A percentile compares a stretch with the other conserved stretches of the same genome.
These are phyloP conservation scores for Dendrocincla fuliginosa DNA, from an alignment of 2,797 vertebrate genomes.

Conservation along the genomic window DNA sequence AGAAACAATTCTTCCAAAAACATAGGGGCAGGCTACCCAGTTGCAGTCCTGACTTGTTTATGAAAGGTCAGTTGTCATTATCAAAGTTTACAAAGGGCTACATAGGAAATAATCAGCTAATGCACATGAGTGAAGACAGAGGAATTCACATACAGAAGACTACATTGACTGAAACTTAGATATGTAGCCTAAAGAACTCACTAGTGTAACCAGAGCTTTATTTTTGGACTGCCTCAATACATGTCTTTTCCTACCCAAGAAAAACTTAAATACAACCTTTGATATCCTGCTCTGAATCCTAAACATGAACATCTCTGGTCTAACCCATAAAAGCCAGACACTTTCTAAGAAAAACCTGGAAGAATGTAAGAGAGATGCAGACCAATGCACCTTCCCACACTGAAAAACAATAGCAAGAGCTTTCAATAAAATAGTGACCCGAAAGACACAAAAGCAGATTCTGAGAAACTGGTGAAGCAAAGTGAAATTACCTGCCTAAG, in stretches of 20 bases:
- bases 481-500: neutral
- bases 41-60: neutral
- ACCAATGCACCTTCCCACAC: neutral
- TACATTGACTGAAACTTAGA: neutral
- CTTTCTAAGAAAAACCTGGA: neutral
- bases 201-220: neutral
- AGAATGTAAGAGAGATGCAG: neutral
- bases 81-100: neutral
- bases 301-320: neutral
- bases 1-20: neutral
- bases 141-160: neutral
- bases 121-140: neutral
- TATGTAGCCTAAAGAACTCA: neutral
- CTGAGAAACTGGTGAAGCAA: neutral
- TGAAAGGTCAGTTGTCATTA: neutral
- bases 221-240: neutral
- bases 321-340: neutral
- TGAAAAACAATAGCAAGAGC: neutral
- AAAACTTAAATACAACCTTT: neutral
- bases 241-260: neutral
- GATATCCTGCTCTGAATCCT: neutral
- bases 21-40: neutral
- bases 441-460: neutral
- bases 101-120: neutral
- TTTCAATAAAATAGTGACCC: neutral